phyloP scores from a whole-genome alignment of 2,888 invertebrate genomes.

The Drosophila anomalata region DNA sequence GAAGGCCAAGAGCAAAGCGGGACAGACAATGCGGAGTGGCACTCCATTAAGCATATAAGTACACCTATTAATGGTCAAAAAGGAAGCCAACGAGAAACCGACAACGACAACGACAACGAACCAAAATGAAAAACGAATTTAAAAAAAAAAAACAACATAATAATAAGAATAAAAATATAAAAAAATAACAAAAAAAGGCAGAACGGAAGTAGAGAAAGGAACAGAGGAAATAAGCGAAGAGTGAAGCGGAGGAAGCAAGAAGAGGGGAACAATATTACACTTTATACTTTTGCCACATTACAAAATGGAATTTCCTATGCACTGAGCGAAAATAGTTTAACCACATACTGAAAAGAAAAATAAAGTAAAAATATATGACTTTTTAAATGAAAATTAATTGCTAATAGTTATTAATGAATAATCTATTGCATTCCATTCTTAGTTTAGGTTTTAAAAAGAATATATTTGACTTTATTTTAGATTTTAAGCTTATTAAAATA shows the following conservation, averaged over 20 bases:
- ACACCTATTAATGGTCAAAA: slow-evolving; percentile 80
- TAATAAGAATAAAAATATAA: background rate
- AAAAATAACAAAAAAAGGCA: background rate
- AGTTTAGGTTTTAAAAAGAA: too few relatives aligned
- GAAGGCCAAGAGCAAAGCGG: background rate
- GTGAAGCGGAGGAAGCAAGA: slow-evolving; percentile 14
- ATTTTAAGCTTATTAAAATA: too few relatives aligned
- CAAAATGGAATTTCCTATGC: slow-evolving; percentile 69
- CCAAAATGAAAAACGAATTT: slow-evolving; percentile 64
- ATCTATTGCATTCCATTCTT: too few relatives aligned
- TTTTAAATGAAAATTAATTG: too few relatives aligned
- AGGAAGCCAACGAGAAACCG: slow-evolving; percentile 57
- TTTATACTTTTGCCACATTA: slow-evolving; percentile 77
- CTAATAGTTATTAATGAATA: too few relatives aligned
- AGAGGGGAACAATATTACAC: slow-evolving; percentile 72
- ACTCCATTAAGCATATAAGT: slow-evolving; percentile 79
- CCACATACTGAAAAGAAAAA: too few relatives aligned
- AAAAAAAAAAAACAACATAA: slow-evolving; percentile 37
- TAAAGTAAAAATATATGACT: too few relatives aligned
- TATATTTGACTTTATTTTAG: too few relatives aligned
- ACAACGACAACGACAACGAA: slow-evolving; percentile 40
- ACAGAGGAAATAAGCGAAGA: background rate
- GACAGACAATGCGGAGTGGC: slow-evolving; percentile 70
- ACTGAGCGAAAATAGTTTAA: slow-evolving; percentile 6
- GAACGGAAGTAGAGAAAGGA: slow-evolving; percentile 2